A percentile compares a stretch with the other conserved stretches of the same genome.
Evolutionary conservation across 2,797 vertebrate genomes (phyloP).

Genomic region (Peromyscus eremicus): DNA sequence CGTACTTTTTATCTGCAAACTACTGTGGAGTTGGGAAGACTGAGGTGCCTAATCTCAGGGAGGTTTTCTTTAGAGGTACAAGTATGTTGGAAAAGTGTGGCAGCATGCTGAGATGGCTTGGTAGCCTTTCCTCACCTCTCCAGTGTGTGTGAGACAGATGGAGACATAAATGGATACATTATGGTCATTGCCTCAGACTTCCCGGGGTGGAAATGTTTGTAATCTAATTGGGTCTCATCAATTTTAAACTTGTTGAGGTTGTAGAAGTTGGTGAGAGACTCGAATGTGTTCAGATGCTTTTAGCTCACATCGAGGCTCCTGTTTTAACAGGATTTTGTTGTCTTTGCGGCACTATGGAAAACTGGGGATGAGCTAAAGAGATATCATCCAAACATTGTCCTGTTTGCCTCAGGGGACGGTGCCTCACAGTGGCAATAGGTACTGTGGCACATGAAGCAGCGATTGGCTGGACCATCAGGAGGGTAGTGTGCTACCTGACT

Average conservation of each 20-base stretch:
- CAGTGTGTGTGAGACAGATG: neutral
- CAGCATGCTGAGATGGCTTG: neutral
- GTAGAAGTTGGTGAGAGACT: neutral
- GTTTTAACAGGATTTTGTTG: neutral
- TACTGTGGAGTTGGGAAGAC: neutral
- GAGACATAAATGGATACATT: slow-evolving; percentile 1
- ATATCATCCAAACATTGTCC: neutral
- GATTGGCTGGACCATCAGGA: neutral
- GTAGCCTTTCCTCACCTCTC: slow-evolving; percentile 5
- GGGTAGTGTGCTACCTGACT: neutral
- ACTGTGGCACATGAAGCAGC: neutral
- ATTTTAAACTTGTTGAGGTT: neutral
- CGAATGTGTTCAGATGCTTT: slow-evolving; percentile 9
- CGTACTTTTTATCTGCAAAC: slow-evolving; percentile 1
- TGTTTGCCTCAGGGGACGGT: neutral
- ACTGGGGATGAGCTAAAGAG: neutral
- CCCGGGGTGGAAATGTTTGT: neutral
- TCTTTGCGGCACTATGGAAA: neutral
- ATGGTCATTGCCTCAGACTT: neutral
- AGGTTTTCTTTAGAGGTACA: slow-evolving; percentile 25
- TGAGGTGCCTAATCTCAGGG: neutral
- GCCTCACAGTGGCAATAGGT: neutral
- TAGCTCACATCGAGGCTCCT: neutral
- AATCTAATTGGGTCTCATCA: slow-evolving; percentile 22
- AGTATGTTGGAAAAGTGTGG: neutral